These are phyloP conservation scores for Hassar affinis DNA, from an alignment of 2,113 vertebrate species.

Conservation along the genomic window DNA sequence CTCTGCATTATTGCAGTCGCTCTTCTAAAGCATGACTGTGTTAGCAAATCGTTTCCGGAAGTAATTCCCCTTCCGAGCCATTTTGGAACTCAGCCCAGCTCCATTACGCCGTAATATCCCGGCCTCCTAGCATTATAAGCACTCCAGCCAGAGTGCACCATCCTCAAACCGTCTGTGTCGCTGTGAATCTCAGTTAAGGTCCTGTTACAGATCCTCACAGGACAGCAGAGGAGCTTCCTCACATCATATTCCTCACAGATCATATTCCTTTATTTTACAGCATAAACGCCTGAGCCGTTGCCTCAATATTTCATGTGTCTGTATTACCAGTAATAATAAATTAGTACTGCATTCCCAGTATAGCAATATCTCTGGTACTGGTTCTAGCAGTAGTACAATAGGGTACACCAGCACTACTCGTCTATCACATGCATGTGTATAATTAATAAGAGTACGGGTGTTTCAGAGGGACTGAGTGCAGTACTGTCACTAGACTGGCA, in stretches of 20 bases:
- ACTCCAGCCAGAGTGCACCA: background rate
- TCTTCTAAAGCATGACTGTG: background rate
- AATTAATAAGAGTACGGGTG: background rate
- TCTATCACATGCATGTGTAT: background rate
- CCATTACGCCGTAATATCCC: background rate
- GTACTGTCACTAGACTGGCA: too few species aligned
- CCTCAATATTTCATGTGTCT: background rate
- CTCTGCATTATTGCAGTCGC: background rate
- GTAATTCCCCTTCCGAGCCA: background rate
- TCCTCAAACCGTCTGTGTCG: background rate
- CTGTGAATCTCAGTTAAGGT: constrained; percentile 2
- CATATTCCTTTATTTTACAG: background rate
- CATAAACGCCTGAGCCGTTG: background rate
- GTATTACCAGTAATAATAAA: background rate
- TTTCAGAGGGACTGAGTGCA: background rate
- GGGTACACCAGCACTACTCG: too few species aligned
- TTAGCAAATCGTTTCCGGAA: constrained; percentile 19
- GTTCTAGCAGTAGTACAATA: background rate
- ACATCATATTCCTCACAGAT: background rate
- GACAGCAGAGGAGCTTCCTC: background rate
- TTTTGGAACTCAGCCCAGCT: constrained; percentile 9
- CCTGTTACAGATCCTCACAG: background rate
- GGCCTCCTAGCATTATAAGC: background rate
- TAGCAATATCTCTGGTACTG: background rate
- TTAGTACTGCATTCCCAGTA: background rate